These are phyloP conservation scores for Pelvicachromis taeniatus DNA, from an alignment of 2,113 vertebrate genomes.

Conservation along the genomic window DNA sequence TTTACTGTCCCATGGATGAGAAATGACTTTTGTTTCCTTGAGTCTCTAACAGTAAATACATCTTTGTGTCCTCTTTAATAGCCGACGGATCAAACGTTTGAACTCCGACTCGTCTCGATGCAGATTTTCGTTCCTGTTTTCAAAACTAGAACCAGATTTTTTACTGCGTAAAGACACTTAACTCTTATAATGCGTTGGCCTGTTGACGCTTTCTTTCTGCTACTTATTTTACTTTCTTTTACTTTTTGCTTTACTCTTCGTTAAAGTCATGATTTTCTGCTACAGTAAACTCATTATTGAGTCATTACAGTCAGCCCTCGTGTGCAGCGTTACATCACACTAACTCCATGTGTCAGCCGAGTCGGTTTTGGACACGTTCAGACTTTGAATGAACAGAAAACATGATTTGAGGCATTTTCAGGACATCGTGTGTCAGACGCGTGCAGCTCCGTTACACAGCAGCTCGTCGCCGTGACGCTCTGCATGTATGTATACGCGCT, in stretches of 20 bases:
- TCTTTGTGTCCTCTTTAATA: background rate
- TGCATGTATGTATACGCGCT: too few relatives aligned
- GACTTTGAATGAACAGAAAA: background rate
- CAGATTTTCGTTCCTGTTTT: background rate
- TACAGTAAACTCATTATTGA: background rate
- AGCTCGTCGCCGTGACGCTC: background rate
- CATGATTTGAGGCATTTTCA: background rate
- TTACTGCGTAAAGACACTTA: background rate
- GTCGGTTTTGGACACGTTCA: background rate
- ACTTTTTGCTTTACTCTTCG: background rate
- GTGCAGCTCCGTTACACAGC: fast-evolving
- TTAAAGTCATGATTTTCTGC: background rate
- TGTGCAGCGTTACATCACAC: background rate
- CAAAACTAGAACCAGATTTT: background rate
- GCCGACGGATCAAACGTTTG: fast-evolving
- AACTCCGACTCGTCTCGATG: background rate
- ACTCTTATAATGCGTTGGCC: fast-evolving
- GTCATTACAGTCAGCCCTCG: background rate
- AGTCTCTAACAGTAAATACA: background rate
- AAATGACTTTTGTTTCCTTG: background rate
- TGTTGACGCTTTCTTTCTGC: fast-evolving
- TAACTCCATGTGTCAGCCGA: background rate
- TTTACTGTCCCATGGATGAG: too few relatives aligned
- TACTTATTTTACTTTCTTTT: background rate
- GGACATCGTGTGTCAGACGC: background rate